A percentile compares a stretch with the other conserved stretches of the same genome.
phyloP scores from a whole-genome alignment of 2,888 invertebrate species.

The Cephonodes hylas region DNA sequence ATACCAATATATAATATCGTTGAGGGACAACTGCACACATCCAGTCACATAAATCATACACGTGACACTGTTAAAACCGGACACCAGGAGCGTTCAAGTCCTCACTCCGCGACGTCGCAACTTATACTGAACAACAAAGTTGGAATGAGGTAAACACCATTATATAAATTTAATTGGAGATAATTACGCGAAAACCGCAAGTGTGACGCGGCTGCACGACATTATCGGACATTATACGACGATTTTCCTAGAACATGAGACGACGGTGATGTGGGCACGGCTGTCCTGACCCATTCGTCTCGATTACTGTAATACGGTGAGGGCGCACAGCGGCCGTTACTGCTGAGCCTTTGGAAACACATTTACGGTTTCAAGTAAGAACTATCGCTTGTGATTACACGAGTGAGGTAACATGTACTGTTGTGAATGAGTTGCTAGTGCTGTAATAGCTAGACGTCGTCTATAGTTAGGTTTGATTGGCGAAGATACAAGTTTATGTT shows the following conservation, averaged over 20 bases:
- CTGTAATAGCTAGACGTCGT: neutral
- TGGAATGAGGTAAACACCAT: constrained; percentile 57
- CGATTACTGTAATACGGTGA: constrained; percentile 50
- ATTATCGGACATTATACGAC: constrained; percentile 39
- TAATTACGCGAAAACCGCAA: constrained; percentile 66
- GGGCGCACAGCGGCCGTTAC: too few relatives aligned
- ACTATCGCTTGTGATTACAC: neutral
- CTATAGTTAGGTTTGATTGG: too few relatives aligned
- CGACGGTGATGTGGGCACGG: constrained; percentile 35
- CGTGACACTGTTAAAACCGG: constrained; percentile 17
- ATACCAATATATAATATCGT: constrained; percentile 20
- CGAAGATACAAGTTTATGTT: too few relatives aligned
- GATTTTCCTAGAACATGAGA: constrained; percentile 43
- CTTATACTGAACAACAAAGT: constrained; percentile 51
- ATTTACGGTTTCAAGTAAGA: neutral
- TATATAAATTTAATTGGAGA: constrained; percentile 68
- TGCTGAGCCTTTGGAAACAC: neutral
- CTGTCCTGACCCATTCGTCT: constrained; percentile 51
- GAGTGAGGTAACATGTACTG: neutral
- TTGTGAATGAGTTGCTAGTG: neutral
- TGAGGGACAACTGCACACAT: constrained; percentile 20
- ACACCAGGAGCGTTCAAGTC: constrained; percentile 12
- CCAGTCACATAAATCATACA: constrained; percentile 19
- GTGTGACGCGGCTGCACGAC: constrained; percentile 49
- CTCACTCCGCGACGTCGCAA: constrained; percentile 36